These are phyloP conservation scores for Alces alces DNA, from an alignment of 2,113 vertebrate species.

Conservation along the genomic window DNA sequence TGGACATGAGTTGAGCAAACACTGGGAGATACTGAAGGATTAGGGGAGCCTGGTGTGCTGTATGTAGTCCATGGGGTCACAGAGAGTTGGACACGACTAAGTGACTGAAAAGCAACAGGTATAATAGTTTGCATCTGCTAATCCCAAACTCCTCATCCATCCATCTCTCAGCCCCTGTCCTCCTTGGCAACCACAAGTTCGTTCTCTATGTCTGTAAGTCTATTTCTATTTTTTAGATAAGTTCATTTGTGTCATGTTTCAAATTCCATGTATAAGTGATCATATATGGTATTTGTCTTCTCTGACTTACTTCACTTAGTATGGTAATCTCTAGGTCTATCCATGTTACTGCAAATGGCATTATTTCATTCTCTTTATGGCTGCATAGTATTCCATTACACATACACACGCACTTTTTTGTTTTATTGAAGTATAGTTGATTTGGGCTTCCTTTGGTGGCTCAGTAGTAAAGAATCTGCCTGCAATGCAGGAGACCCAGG, in stretches of 20 bases:
- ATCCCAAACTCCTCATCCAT: background rate
- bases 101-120: background rate
- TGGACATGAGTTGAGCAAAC: background rate
- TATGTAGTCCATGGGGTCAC: background rate
- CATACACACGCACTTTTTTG: background rate
- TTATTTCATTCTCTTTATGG: background rate
- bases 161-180: background rate
- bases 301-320: background rate
- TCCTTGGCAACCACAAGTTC: background rate
- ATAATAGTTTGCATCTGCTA: background rate
- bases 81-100: background rate
- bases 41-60: background rate
- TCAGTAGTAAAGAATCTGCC: background rate
- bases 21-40: background rate
- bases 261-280: background rate
- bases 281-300: background rate
- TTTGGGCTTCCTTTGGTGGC: background rate
- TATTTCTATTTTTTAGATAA: background rate
- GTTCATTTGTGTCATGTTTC: background rate
- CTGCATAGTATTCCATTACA: background rate
- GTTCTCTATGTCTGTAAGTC: background rate
- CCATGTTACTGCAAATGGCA: background rate
- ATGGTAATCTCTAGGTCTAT: background rate
- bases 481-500: background rate
- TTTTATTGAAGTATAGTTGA: background rate